Evolutionary conservation across 2,113 vertebrate species (phyloP).

Genomic region (Microcebus murinus): DNA sequence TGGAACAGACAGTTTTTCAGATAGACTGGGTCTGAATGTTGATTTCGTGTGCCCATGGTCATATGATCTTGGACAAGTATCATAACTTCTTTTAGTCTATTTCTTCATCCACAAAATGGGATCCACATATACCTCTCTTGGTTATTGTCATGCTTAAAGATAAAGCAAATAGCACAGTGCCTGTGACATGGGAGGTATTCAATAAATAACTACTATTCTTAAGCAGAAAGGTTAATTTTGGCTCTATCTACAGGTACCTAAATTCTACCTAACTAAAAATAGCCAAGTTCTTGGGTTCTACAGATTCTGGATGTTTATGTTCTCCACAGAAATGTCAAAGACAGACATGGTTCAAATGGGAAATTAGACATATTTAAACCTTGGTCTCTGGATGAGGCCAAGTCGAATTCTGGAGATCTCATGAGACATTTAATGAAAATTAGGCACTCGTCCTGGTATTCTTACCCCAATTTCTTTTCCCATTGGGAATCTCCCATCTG

Average conservation of each 20-base stretch:
- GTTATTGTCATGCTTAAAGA: not conserved
- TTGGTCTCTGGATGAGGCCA: not conserved
- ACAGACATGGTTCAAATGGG: not conserved
- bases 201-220: not conserved
- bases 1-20: slow-evolving; percentile 28
- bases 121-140: slow-evolving; percentile 5
- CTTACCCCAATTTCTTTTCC: slow-evolving; percentile 48
- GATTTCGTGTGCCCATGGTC: not conserved
- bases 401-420: not conserved
- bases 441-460: slow-evolving; percentile 31
- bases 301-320: slow-evolving; percentile 31
- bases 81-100: slow-evolving; percentile 12
- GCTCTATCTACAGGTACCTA: slow-evolving; percentile 16
- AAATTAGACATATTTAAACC: not conserved
- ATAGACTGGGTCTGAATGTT: not conserved
- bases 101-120: slow-evolving; percentile 31
- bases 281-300: not conserved
- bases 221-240: slow-evolving; percentile 47
- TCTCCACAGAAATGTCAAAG: slow-evolving; percentile 18
- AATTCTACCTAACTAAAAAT: slow-evolving; percentile 29
- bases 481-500: slow-evolving; percentile 38
- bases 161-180: not conserved
- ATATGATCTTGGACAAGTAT: not conserved
- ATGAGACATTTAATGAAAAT: slow-evolving; percentile 53
- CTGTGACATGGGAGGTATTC: not conserved